Evolutionary conservation across 2,797 vertebrate genomes (phyloP).

Genomic region (Alca torda): DNA sequence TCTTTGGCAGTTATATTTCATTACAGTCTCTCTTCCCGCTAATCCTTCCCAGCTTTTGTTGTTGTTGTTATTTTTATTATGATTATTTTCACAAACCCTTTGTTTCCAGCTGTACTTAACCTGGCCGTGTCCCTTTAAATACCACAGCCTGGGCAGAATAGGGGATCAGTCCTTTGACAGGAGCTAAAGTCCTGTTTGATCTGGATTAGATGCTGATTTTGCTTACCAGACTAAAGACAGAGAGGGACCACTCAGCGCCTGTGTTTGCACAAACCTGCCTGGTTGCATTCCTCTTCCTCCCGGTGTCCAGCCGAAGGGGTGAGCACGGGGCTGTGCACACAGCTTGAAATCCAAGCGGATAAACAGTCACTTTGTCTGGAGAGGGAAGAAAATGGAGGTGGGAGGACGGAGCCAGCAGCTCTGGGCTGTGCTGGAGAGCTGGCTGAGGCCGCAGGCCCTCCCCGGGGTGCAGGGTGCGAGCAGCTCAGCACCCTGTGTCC

Average conservation of each 20-base stretch:
- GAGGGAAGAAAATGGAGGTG: background rate
- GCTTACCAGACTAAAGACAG: constrained; percentile 66
- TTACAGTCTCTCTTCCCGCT: background rate
- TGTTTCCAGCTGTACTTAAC: constrained; percentile 47
- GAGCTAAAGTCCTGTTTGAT: constrained; percentile 72
- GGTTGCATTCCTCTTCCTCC: constrained; percentile 57
- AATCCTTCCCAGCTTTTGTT: constrained; percentile 29
- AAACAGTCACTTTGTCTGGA: constrained; percentile 23
- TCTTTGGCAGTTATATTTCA: constrained; percentile 54
- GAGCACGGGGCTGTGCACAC: background rate
- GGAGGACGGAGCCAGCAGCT: background rate
- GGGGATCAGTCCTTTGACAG: constrained; percentile 68
- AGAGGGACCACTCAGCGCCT: constrained; percentile 45
- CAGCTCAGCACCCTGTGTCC: background rate
- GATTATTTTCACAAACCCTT: constrained; percentile 16
- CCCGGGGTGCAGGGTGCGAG: background rate
- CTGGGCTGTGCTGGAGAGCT: background rate
- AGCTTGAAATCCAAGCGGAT: constrained; percentile 15
- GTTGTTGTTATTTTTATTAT: constrained; percentile 36
- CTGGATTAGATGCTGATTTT: constrained; percentile 72
- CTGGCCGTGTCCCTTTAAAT: constrained; percentile 62
- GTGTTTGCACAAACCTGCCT: constrained; percentile 70
- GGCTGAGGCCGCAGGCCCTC: background rate
- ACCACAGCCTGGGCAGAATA: constrained; percentile 44
- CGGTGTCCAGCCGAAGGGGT: constrained; percentile 18